Base-by-base conservation (phyloP, 2,797 vertebrate genomes). In the Enteromius paludinosus region DNA sequence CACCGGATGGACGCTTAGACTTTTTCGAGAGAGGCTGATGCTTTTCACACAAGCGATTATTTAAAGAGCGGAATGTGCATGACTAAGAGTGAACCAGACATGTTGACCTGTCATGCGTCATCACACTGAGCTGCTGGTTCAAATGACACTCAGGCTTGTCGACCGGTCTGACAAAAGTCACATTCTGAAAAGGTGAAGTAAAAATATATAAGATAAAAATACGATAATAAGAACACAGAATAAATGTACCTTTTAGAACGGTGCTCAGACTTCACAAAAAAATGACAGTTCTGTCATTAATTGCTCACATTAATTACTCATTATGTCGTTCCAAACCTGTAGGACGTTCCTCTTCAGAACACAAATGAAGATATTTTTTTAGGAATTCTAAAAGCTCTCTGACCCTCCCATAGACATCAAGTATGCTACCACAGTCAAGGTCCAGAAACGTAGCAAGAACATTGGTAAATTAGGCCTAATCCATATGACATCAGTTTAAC, bases 21-120 rank as follows among this genome's bases (percentile, higher is more conserved):
- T 17, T 64, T 30, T 49, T 35, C n/a, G 33, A 43, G 20, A 66
- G 9, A 74, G 33, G 59, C 30, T 30, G 45, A 74, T 66, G 71
- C n/a, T 52, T 52, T 65, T 65, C 54, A 38, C 28, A 33, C 25
- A 35, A 62, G 41, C 25, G 41, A 64, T 81, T 72, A 49, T 81
- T 61, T 61, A 17, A 62, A 38, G 79, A 81, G 28, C 5, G 17
- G n/a, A 33, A 49, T 49, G 28, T 23, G 41, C 20, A 71, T 80
- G 54, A 61, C 18, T 70, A 41, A 70, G 38, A 80, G 38, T 18
- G 4, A 80, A 80, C 28, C 23, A 61, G 11, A 61, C 5, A n/a
- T 3, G 38, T 18, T 61, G 54, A 33, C 28, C 78, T 33, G 52
- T 5, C 54, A 38, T 25, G 79, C 15, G 0, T 71, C 68, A 62